Evolutionary conservation across 2,113 vertebrate genomes (phyloP), one percentile per base, ranked within the genome.

Genomic region (Thunnus maccoyii): DNA sequence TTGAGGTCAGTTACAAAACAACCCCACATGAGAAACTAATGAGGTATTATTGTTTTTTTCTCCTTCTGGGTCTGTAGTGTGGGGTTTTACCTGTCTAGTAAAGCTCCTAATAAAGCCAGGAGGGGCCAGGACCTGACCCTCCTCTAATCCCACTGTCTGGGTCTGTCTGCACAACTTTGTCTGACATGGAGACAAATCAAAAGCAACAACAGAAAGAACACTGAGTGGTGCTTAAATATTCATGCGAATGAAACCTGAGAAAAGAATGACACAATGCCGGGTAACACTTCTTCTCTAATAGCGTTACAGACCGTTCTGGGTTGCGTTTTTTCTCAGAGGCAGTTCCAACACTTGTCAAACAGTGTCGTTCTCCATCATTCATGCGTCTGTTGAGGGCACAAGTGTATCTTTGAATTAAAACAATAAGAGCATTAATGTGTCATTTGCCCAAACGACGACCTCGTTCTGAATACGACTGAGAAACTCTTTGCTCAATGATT

Each of bases 81-180:
- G 65, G 71, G 80, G 41, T 58, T 86, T 67, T 69, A 90, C 84
- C 89, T 87, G 85, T 41, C 69, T 72, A 80, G 52, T 82, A 76
- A 22, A 87, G 44, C 67, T 84, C 57, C 55, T 17, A 48, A 22
- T 76, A 78, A 83, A 72, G 11, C 69, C 72, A 51, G 75, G 50
- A 68, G 25, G 61, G 70, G 30, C 41, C 14, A 4, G 58, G 25
- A 16, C 55, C 56, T 4, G 65, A 46, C 67, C 68, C 62, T 54
- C 20, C 16, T 67, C 17, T 89, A 89, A 90, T 92, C 91, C 86
- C 48, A 44, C 76, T 71, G 88, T 90, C 88, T 92, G 76, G 51
- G 36, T 79, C 68, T 80, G 75, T 55, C 83, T 72, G 84, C 16
- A 57, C n/a, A 2, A 62, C 78, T 83, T 64, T 69, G 55, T 77